Base-by-base conservation (phyloP, 2,888 invertebrate species). In the Phortica magna region DNA sequence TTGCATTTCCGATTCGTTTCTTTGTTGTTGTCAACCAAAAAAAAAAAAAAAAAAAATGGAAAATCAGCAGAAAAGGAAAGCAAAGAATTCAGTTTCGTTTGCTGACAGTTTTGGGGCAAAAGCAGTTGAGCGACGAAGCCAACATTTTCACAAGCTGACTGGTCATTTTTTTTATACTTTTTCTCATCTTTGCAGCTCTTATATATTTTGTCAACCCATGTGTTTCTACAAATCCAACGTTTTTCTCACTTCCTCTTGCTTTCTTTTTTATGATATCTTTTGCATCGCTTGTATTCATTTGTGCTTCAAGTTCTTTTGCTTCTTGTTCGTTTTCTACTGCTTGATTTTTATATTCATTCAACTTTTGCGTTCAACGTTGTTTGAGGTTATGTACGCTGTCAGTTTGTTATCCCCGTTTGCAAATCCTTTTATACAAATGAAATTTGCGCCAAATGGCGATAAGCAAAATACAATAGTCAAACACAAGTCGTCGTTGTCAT, bases 371-470 rank as follows among this genome's bases (percentile, higher is more conserved):
- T 75, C 67, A 80, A 80, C 81, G 10, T 81, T 86, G 88, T 87
- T 85, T 89, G 84, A 87, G 89, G 89, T 89, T 89, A 87, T 89
- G 88, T 88, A 87, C 84, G 84, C 84, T 89, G 89, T 87, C 89
- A 89, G 84, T 87, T 85, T 84, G 88, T 88, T 89, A 90, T 90
- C 88, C 88, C 82, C 87, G 88, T 71, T 75, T 81, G 81, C 84
- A 89, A 90, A 89, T 89, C 90, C 89, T 90, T 89, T 88, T 89
- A 89, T 87, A 87, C 87, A 88, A 88, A 88, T 89, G 89, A 88
- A 89, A 88, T 84, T 88, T 81, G 83, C 83, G 83, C 88, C 84
- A 86, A 88, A 88, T 81, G 82, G 82, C 83, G 86, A 86, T 88
- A 88, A 88, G 86, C 83, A 86, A 85, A 83, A 82, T 79, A 83